phyloP scores from a whole-genome alignment of 2,797 vertebrate genomes.

The Rhadinocentrus ornatus region DNA sequence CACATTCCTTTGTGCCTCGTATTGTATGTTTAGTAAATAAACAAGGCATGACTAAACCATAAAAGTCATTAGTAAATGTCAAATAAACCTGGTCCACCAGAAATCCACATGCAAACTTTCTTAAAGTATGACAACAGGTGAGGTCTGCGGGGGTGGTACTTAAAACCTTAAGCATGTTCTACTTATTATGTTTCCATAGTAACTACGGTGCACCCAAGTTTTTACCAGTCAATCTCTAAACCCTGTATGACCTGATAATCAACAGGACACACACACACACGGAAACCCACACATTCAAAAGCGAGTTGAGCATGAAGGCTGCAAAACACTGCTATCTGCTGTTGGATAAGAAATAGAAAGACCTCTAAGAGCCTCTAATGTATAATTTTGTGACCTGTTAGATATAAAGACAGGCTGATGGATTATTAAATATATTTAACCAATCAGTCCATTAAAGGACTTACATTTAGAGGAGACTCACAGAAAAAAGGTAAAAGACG shows the following conservation, averaged over 20 bases:
- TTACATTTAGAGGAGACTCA: not conserved
- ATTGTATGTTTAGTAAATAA: slow-evolving; percentile 15
- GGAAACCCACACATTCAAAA: slow-evolving; percentile 1
- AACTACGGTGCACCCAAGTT: slow-evolving; percentile 47
- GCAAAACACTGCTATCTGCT: not conserved
- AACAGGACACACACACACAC: slow-evolving; percentile 25
- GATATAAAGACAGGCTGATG: not conserved
- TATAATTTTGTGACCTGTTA: not conserved
- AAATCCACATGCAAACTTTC: slow-evolving; percentile 45
- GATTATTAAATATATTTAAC: not conserved
- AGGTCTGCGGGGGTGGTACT: slow-evolving; percentile 41
- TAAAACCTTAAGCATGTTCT: slow-evolving; percentile 26
- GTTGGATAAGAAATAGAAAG: not conserved
- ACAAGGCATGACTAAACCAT: slow-evolving; percentile 19
- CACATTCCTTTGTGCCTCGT: slow-evolving; percentile 18
- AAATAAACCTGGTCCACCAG: slow-evolving; percentile 14
- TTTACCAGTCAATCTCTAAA: slow-evolving; percentile 54
- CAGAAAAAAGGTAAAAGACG: not conserved
- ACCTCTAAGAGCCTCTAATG: not conserved
- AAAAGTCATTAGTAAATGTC: slow-evolving; percentile 44
- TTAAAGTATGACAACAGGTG: slow-evolving; percentile 50
- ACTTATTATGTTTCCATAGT: slow-evolving; percentile 68
- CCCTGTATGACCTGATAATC: slow-evolving; percentile 63
- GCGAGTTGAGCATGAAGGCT: slow-evolving; percentile 5
- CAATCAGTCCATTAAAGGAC: too few relatives aligned